phyloP scores from a whole-genome alignment of 2,888 invertebrate species.

The Lasioglossum pauxillum region DNA sequence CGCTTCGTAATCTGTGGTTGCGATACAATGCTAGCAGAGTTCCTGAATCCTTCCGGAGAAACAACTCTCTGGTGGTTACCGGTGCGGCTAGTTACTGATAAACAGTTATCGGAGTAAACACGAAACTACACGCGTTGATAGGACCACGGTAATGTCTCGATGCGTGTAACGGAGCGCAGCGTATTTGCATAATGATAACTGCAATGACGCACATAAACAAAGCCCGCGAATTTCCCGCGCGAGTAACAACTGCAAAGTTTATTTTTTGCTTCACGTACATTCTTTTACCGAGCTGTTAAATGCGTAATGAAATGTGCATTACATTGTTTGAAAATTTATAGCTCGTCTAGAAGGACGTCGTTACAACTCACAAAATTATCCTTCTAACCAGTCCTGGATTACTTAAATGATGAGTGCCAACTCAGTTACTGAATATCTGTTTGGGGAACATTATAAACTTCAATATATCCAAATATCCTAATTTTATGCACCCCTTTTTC shows the following conservation, averaged over 20 bases:
- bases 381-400: no score
- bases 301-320: background rate
- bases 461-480: no score
- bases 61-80: conserved; percentile 24
- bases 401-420: no score
- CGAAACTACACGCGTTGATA: conserved; percentile 7
- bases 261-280: background rate
- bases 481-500: no score
- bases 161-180: background rate
- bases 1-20: background rate
- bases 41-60: conserved; percentile 25
- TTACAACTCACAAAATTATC: no score
- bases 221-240: background rate
- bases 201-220: background rate
- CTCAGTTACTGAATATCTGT: no score
- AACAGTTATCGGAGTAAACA: conserved; percentile 37
- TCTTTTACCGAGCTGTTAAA: background rate
- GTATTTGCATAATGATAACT: conserved; percentile 4
- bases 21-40: conserved; percentile 22
- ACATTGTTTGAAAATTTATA: background rate
- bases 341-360: no score
- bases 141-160: background rate
- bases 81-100: conserved; percentile 23
- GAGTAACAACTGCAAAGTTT: background rate
- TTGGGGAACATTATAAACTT: no score